Evolutionary conservation across 2,888 invertebrate species (phyloP), one percentile per base, ranked within the genome.

Genomic region (Platycheirus albimanus): DNA sequence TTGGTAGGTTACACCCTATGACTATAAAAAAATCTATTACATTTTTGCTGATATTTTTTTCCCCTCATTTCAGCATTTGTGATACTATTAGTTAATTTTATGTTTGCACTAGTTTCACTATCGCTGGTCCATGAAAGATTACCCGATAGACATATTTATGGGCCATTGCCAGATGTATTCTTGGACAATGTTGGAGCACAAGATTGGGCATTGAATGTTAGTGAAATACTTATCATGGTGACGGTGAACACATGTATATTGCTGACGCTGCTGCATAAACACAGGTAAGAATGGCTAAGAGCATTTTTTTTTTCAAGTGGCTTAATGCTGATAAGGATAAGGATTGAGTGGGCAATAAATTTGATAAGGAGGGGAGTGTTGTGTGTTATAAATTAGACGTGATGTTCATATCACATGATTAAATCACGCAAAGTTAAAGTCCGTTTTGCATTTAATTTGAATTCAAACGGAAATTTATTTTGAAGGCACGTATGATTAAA

Each of bases 41-140:
- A 61, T 20, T 15, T 36, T 28, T 36, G n/a, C 10, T 13, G 13
- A 10, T 13, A n/a, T 47, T 17, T 13, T 36, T 28, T n/a, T 87
- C 85, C 86, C 86, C 85, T 56, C n/a, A n/a, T n/a, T 92, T 92
- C 45, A 93, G 93, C 94, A 87, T 93, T 93, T 87, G 88, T 94
- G 79, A 92, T 94, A 87, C 91, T 94, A 90, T 91, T 92, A 86
- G 91, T 93, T 86, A 94, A 93, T 90, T 94, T 94, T 88, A 90
- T 94, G 86, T 87, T 94, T 86, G 94, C 94, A 81, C 93, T 94
- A 77, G 91, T 94, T 88, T 95, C 96, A 70, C 93, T 97, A 87
- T 95, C 97, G 86, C 91, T 96, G 89, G 95, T 97, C 79, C 97
- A 98, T 92, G 97, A 98, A 90, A 93, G 95, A 86, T 94, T 97